Percentiles rank a stretch among this genome's conserved stretches.
These are phyloP conservation scores for Eurois occulta DNA, from an alignment of 2,888 invertebrate species.

Conservation along the genomic window DNA sequence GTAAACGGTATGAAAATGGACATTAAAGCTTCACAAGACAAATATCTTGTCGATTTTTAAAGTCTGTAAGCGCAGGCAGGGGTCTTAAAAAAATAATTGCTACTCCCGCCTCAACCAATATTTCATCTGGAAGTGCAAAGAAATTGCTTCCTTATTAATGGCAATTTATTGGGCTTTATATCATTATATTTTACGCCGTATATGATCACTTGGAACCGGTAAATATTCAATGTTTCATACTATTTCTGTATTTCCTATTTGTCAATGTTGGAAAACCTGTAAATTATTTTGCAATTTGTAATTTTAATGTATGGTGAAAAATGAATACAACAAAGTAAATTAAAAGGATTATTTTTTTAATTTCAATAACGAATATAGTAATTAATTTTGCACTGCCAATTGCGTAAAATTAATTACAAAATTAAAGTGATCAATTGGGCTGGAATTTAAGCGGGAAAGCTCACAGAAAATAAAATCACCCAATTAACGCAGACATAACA, in stretches of 20 bases:
- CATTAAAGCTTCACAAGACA: slow-evolving; percentile 79
- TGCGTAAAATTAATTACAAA: slow-evolving; percentile 45
- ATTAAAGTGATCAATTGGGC: slow-evolving; percentile 50
- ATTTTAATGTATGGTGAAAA: slow-evolving; percentile 17
- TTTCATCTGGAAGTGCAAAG: slow-evolving; percentile 67
- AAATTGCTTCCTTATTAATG: slow-evolving; percentile 72
- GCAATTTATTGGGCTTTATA: slow-evolving; percentile 71
- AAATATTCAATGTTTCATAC: slow-evolving; percentile 47
- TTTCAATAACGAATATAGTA: slow-evolving; percentile 20
- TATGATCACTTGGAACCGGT: slow-evolving; percentile 46
- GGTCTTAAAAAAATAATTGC: slow-evolving; percentile 79
- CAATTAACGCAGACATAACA: slow-evolving; percentile 59
- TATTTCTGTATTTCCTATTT: slow-evolving; percentile 49
- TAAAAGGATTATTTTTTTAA: slow-evolving; percentile 22
- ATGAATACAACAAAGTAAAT: slow-evolving; percentile 19
- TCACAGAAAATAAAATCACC: slow-evolving; percentile 45
- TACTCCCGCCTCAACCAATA: slow-evolving; percentile 65
- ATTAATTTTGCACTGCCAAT: slow-evolving; percentile 37
- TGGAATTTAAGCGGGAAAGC: slow-evolving; percentile 50
- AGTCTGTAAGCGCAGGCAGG: slow-evolving; percentile 70
- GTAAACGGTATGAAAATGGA: slow-evolving; percentile 78
- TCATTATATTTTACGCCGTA: slow-evolving; percentile 66
- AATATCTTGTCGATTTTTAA: slow-evolving; percentile 77
- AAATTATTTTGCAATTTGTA: slow-evolving; percentile 39
- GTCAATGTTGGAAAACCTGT: slow-evolving; percentile 44